phyloP scores from a whole-genome alignment of 1,140 invertebrate species.

The Drosophila ercepeae region DNA sequence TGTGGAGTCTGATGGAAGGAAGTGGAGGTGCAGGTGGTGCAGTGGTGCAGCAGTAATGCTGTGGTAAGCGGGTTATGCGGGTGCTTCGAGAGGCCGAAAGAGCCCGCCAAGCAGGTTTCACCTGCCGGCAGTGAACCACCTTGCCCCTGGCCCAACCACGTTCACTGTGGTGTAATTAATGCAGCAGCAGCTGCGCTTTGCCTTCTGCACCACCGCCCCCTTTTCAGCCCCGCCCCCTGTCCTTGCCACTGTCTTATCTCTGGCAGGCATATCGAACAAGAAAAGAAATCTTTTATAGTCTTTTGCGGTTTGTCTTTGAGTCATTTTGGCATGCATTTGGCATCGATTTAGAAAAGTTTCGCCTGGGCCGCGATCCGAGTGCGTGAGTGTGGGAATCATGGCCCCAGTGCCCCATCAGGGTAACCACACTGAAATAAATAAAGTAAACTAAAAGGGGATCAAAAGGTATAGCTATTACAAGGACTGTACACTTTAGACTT shows the following conservation, averaged over 20 bases:
- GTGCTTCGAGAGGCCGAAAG: slow-evolving; percentile 36
- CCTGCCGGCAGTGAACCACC: slow-evolving; percentile 21
- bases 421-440: slow-evolving; percentile 11
- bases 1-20: slow-evolving; percentile 11
- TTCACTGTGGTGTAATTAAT: slow-evolving; percentile 71
- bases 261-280: slow-evolving; percentile 71
- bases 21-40: not conserved
- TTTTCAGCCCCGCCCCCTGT: not conserved
- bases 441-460: too few relatives aligned
- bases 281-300: slow-evolving; percentile 78
- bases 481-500: too few relatives aligned
- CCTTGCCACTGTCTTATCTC: slow-evolving; percentile 50
- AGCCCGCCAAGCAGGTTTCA: slow-evolving; percentile 68
- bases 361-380: slow-evolving; percentile 32
- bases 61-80: slow-evolving; percentile 55
- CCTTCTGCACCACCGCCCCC: slow-evolving; percentile 33
- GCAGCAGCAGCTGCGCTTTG: slow-evolving; percentile 78
- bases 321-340: slow-evolving; percentile 62
- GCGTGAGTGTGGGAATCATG: slow-evolving; percentile 74
- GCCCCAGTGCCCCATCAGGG: slow-evolving; percentile 24
- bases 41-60: not conserved
- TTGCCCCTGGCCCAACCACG: not conserved
- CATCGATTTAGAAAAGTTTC: slow-evolving; percentile 62
- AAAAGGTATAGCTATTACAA: not conserved
- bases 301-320: slow-evolving; percentile 80